A percentile compares a stretch with the other conserved stretches of the same genome.
phyloP scores from a whole-genome alignment of 1,140 invertebrate genomes.

The Drosophila pruinosa region DNA sequence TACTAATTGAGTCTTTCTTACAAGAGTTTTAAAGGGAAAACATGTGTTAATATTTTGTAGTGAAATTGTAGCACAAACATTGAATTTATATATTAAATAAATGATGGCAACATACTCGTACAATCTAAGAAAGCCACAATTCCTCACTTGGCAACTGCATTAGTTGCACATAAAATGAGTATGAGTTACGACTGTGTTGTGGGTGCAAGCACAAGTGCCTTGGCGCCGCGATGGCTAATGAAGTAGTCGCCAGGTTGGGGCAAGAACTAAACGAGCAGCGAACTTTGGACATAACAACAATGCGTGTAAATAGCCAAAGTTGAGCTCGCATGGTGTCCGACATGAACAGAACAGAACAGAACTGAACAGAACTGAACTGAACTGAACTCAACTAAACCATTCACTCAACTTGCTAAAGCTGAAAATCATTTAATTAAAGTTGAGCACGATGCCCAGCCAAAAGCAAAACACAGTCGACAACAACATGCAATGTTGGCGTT shows the following conservation, averaged over 20 bases:
- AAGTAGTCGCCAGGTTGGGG: conserved; percentile 25
- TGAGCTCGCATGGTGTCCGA: conserved; percentile 53
- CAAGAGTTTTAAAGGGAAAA: too few species aligned
- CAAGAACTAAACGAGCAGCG: conserved; percentile 4
- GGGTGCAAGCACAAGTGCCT: neutral
- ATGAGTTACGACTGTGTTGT: neutral
- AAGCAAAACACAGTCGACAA: conserved; percentile 9
- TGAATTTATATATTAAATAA: neutral
- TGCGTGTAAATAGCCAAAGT: conserved; percentile 73
- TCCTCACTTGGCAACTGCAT: neutral
- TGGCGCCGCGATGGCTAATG: conserved; percentile 31
- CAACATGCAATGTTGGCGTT: conserved; percentile 60
- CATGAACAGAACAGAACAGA: conserved; percentile 20
- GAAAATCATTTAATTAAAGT: conserved; percentile 76
- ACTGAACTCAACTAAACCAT: conserved; percentile 34
- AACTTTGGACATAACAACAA: conserved; percentile 48
- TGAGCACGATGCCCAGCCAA: conserved; percentile 8
- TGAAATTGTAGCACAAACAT: neutral
- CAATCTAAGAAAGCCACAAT: neutral
- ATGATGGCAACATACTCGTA: neutral
- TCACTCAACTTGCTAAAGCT: conserved; percentile 58
- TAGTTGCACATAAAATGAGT: neutral
- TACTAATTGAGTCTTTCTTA: too few species aligned
- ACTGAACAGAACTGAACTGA: conserved; percentile 7
- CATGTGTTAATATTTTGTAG: too few species aligned